phyloP scores from a whole-genome alignment of 2,797 vertebrate genomes.

The Psittacula derbiana region DNA sequence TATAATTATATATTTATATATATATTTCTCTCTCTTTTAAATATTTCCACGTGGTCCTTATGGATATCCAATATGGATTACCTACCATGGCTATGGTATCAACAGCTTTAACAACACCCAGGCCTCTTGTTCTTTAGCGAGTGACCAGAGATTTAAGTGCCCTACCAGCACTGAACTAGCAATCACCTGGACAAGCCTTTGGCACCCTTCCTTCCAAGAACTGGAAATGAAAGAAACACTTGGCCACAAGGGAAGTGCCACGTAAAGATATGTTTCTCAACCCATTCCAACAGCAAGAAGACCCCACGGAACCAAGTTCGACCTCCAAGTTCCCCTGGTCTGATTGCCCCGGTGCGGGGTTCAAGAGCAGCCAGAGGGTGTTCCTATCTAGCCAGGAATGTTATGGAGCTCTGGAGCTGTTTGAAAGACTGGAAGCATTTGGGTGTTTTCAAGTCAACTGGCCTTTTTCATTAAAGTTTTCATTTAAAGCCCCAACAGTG shows the following conservation, averaged over 20 bases:
- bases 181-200: constrained; percentile 63
- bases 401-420: constrained; percentile 63
- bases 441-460: constrained; percentile 59
- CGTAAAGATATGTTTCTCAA: constrained; percentile 32
- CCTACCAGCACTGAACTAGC: constrained; percentile 62
- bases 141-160: constrained; percentile 53
- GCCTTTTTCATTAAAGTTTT: constrained; percentile 47
- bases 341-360: background rate
- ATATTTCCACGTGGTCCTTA: constrained; percentile 82
- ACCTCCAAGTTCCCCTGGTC: background rate
- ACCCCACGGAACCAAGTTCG: background rate
- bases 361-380: constrained; percentile 33
- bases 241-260: constrained; percentile 42
- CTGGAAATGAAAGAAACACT: constrained; percentile 34
- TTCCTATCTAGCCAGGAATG: constrained; percentile 58
- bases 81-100: constrained; percentile 81
- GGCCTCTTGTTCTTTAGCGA: constrained; percentile 50
- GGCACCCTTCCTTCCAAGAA: constrained; percentile 63
- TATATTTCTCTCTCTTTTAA: constrained; percentile 80
- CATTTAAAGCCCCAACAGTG: constrained; percentile 60
- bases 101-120: constrained; percentile 70
- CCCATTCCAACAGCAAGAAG: constrained; percentile 45
- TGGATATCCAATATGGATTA: constrained; percentile 99
- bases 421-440: constrained; percentile 57
- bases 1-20: constrained; percentile 78